Conservation (phyloP, 2,888 invertebrate species). For the Idaea aversata region DNA sequence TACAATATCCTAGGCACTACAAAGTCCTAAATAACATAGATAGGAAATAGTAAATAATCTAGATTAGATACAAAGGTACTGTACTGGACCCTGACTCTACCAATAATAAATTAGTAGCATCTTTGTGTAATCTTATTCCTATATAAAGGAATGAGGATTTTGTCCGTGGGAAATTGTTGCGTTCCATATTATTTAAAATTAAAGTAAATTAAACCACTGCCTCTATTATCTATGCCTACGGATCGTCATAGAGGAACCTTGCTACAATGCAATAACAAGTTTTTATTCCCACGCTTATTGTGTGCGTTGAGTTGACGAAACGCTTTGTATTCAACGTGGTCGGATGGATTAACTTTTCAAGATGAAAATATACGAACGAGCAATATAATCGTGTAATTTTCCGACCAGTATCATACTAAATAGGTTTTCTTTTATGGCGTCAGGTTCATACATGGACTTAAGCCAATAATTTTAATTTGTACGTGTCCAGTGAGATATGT, state of each 20-base stretch:
- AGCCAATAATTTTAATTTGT: too few species aligned
- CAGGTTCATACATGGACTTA: too few species aligned
- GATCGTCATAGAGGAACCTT: constrained; percentile 34
- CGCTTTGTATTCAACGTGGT: constrained; percentile 41
- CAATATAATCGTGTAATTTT: constrained; percentile 17
- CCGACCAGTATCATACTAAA: neutral
- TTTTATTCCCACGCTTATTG: constrained; percentile 46
- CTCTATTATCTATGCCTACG: constrained; percentile 13
- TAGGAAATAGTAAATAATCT: too few species aligned
- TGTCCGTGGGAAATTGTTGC: too few species aligned
- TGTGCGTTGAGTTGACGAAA: constrained; percentile 41
- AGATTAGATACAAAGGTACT: too few species aligned
- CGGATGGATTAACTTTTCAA: constrained; percentile 33
- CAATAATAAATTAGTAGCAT: too few species aligned
- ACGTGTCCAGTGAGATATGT: too few species aligned
- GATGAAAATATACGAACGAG: constrained; percentile 19
- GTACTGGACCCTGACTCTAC: too few species aligned
- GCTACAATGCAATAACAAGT: constrained; percentile 42
- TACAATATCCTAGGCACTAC: too few species aligned
- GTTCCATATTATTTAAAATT: neutral
- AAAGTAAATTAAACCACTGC: neutral
- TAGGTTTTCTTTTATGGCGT: neutral
- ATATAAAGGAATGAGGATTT: too few species aligned
- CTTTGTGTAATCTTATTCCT: too few species aligned
- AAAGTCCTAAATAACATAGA: too few species aligned